Evolutionary conservation across 1,140 invertebrate species (phyloP), one percentile per base, ranked within the genome.

Genomic region (Drosophila rufa): DNA sequence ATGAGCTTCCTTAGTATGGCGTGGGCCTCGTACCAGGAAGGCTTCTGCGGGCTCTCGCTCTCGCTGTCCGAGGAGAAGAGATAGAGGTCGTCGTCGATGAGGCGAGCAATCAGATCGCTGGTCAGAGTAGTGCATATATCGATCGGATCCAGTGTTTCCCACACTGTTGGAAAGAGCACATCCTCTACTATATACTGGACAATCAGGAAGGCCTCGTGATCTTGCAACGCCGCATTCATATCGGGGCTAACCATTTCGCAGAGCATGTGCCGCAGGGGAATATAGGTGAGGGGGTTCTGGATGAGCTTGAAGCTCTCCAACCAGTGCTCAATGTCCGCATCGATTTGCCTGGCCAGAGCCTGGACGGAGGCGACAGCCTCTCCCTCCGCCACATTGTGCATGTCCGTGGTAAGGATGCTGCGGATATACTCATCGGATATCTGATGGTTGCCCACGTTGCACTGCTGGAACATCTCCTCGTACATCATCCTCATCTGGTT

Each of bases 401-500:
- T 93, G 7, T 95, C 94, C 46, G 95, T 94, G 3, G 94, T 93
- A 8, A 96, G 94, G 22, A 96, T 94, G 71, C 94, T 94, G 73
- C 95, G 94, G 43, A 97, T 93, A 89, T 96, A 96, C 0, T 94
- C 90, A 94, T 95, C 7, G 95, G 95, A 11, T 93, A 94, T 22
- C 93, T 94, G 93, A 94, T 94, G 64, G 80, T 96, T 94, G 9
- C 94, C 93, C 80, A 95, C 93, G 50, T 82, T 80, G 27, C 36
- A 60, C 3, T 79, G 33, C 45, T 91, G 79, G 64, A 96, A 96
- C 57, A 96, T 94, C 92, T 97, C 95, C 81, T 97, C 95, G 58
- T 96, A 94, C 81, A 96, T 94, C 59, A 94, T 73, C 36, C 95
- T 93, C 61, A 95, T 86, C 62, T 95, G 92, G 71, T 95, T 93